These are phyloP conservation scores for Eristalinus sepulchralis DNA, from an alignment of 2,888 invertebrate species.

Conservation along the genomic window DNA sequence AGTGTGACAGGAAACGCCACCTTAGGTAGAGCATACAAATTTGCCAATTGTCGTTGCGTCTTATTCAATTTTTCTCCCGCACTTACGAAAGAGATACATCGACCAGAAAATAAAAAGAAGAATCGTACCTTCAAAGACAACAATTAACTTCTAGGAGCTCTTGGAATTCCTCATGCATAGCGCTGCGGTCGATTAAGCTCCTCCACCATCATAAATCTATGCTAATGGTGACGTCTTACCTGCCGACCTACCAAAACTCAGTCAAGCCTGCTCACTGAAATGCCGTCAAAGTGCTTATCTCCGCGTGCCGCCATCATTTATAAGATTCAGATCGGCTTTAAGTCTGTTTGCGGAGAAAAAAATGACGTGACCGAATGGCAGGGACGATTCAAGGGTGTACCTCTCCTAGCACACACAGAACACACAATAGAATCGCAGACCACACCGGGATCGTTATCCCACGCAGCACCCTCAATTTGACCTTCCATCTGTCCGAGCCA, in stretches of 20 bases:
- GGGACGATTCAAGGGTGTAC: too few species aligned
- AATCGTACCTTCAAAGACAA: background rate
- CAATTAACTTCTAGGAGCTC: background rate
- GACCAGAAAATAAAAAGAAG: too few species aligned
- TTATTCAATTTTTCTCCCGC: too few species aligned
- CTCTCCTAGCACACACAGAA: background rate
- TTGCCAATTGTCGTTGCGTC: too few species aligned
- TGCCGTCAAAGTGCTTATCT: background rate
- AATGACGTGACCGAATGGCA: background rate
- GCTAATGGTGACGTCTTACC: background rate
- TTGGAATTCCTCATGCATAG: background rate
- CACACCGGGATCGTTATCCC: background rate
- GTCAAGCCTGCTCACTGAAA: slow-evolving; percentile 71
- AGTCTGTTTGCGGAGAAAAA: background rate
- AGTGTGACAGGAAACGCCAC: too few species aligned
- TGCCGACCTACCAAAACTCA: background rate
- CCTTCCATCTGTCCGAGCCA: background rate
- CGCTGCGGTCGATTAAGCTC: background rate
- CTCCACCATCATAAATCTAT: background rate
- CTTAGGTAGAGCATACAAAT: too few species aligned
- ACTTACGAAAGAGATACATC: too few species aligned
- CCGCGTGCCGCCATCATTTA: background rate
- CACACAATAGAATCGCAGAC: background rate
- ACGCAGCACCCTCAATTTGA: slow-evolving; percentile 12
- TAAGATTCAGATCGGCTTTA: background rate